These are phyloP conservation scores for Carapus acus DNA, from an alignment of 2,797 vertebrate genomes.

Conservation along the genomic window DNA sequence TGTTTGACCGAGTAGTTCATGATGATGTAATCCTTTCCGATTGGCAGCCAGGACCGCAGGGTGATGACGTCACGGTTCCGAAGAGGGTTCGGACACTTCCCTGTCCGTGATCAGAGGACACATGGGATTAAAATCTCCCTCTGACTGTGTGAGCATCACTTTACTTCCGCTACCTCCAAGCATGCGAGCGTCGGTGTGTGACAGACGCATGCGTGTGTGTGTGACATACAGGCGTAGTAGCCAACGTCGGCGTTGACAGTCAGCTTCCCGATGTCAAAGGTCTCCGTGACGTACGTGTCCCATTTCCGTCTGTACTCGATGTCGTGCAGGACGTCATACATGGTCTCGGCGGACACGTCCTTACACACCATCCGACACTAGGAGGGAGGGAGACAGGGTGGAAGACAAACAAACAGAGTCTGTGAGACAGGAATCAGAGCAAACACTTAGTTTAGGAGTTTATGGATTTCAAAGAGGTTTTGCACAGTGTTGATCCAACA, in stretches of 20 bases:
- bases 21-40: slow-evolving; percentile 92
- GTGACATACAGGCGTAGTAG: slow-evolving; percentile 83
- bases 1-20: slow-evolving; percentile 98
- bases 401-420: not conserved
- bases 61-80: slow-evolving; percentile 93
- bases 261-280: slow-evolving; percentile 91
- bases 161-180: slow-evolving; percentile 6
- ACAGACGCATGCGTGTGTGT: not conserved
- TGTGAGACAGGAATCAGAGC: too few species aligned
- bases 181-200: slow-evolving; percentile 8
- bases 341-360: slow-evolving; percentile 80
- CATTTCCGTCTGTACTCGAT: slow-evolving; percentile 89
- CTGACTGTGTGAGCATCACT: slow-evolving; percentile 1
- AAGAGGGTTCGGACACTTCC: slow-evolving; percentile 90
- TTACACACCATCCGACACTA: slow-evolving; percentile 90
- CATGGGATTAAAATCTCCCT: slow-evolving; percentile 3
- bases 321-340: slow-evolving; percentile 95
- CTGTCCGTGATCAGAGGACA: slow-evolving; percentile 59
- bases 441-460: too few species aligned
- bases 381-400: slow-evolving; percentile 8
- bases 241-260: slow-evolving; percentile 93
- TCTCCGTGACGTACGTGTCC: slow-evolving; percentile 95
- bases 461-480: too few species aligned
- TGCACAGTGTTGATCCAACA: not conserved
- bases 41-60: slow-evolving; percentile 90